Conservation (phyloP, 2,888 invertebrate species). For the Himalopsyche japonica region DNA sequence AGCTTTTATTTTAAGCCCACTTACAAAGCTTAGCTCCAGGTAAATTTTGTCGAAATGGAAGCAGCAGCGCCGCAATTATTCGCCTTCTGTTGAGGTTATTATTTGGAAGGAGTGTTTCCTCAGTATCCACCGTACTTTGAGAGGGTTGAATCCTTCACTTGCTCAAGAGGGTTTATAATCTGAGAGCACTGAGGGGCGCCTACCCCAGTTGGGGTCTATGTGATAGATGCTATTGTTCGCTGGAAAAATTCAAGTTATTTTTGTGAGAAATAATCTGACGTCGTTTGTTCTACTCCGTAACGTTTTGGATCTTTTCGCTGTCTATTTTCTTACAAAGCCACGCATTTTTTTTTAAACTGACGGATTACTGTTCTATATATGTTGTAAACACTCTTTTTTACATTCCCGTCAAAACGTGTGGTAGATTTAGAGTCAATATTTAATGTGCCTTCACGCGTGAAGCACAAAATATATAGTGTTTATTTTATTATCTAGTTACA, state of each 20-base stretch:
- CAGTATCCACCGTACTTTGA: not conserved
- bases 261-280: not conserved
- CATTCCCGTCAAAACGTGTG: not conserved
- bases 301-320: not conserved
- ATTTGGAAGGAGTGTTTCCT: not conserved
- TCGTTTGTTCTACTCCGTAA: not conserved
- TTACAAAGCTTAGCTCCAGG: not conserved
- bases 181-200: not conserved
- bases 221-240: not conserved
- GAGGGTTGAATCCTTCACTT: not conserved
- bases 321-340: not conserved
- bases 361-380: not conserved
- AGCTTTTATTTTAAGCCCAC: not conserved
- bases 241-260: not conserved
- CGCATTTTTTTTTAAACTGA: not conserved
- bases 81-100: not conserved
- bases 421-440: not conserved
- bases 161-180: not conserved
- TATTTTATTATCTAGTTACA: too few relatives aligned
- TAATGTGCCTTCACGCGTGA: not conserved
- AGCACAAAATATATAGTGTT: too few relatives aligned
- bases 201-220: not conserved
- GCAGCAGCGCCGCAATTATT: not conserved
- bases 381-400: not conserved
- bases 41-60: not conserved